Evolutionary conservation across 2,888 invertebrate species (phyloP), one percentile per base, ranked within the genome.

Genomic region (Torymus texanus): DNA sequence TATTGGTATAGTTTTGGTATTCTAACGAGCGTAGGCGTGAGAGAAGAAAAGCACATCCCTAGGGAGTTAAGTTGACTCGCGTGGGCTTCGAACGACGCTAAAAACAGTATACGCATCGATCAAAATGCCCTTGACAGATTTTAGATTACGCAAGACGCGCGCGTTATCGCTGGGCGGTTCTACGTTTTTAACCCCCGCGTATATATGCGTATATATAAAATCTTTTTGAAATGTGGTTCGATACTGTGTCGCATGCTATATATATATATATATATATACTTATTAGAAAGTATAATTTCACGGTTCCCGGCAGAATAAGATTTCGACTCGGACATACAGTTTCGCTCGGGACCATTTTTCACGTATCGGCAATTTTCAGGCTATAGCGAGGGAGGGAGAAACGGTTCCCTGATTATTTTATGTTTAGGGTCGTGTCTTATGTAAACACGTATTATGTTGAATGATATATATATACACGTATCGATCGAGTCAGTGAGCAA

Each of bases 51-150:
- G n/a, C 13, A 75, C 70, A 75, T 70, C 75, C 24, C 41, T 41
- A 8, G 10, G 13, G 55, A 75, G 79, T 21, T 2, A 21, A 21
- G 79, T 75, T 65, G 53, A 79, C 75, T 75, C 78, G 63, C 65
- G 67, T 73, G 56, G 53, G 41, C 62, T 14, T 62, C 58, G 68
- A 75, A 72, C 66, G 71, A 59, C 75, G 56, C 75, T 79, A 74
- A 70, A 74, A 74, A 65, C 55, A 50, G 61, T 18, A 51, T 14
- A 86, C 85, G 86, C 89, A 89, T 90, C 89, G 89, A 90, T 90
- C 89, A 90, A 88, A 86, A 83, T 24, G 14, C 16, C 41, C 81
- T 82, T 89, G 89, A 90, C 90, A 89, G 89, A 88, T 88, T 90
- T 89, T 89, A 90, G 88, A 89, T 89, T 88, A 87, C 85, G 86